A percentile compares a stretch with the other conserved stretches of the same genome.
Conservation (phyloP, 2,113 vertebrate genomes). For the Ammospiza nelsoni region DNA sequence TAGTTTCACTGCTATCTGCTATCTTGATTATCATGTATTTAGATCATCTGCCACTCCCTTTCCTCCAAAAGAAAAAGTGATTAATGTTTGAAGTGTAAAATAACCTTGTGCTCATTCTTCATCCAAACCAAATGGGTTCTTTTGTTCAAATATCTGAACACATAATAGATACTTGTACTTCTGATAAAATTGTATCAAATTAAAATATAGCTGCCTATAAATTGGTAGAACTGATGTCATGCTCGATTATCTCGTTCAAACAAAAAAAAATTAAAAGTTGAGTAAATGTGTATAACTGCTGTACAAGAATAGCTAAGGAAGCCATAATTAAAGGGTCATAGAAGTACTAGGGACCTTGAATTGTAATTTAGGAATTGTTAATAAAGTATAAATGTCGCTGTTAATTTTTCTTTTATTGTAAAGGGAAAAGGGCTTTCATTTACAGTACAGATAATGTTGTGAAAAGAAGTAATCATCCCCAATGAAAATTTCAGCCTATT, state of each 20-base stretch:
- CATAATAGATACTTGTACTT: not conserved
- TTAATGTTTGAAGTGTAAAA: not conserved
- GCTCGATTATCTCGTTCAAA: not conserved
- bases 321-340: not conserved
- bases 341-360: not conserved
- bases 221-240: not conserved
- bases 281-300: not conserved
- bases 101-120: not conserved
- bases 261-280: not conserved
- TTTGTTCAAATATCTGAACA: slow-evolving; percentile 16
- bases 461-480: not conserved
- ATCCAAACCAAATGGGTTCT: not conserved
- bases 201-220: not conserved
- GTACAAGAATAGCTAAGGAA: not conserved
- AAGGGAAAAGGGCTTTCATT: not conserved
- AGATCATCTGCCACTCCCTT: not conserved
- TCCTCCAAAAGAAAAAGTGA: not conserved
- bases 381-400: not conserved
- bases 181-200: not conserved
- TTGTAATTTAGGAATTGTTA: not conserved
- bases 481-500: not conserved
- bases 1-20: not conserved
- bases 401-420: not conserved
- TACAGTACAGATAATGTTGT: not conserved
- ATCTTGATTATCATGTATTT: slow-evolving; percentile 14